phyloP scores from a whole-genome alignment of 1,140 invertebrate genomes.

The Pogonus chalceus region DNA sequence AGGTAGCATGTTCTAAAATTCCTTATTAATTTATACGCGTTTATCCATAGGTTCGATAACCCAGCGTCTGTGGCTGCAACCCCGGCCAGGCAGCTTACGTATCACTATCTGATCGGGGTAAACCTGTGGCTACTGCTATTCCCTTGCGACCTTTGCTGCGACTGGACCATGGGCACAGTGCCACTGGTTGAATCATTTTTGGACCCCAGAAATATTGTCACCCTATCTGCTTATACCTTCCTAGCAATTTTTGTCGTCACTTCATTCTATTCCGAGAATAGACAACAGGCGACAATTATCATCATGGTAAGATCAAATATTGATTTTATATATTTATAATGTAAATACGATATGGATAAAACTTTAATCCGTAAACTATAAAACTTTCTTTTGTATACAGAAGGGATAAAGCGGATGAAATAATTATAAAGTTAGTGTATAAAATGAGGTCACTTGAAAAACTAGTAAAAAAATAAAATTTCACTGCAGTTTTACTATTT shows the following conservation, averaged over 20 bases:
- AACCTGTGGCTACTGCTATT: constrained; percentile 85
- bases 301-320: constrained; percentile 62
- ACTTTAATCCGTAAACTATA: no score
- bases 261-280: constrained; percentile 54
- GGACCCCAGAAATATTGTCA: constrained; percentile 79
- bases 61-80: constrained; percentile 72
- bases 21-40: no score
- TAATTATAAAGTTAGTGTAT: no score
- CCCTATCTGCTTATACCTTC: constrained; percentile 57
- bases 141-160: constrained; percentile 86
- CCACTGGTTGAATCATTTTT: constrained; percentile 69
- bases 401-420: no score
- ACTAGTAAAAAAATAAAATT: no score
- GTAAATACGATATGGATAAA: no score
- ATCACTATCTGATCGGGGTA: constrained; percentile 83
- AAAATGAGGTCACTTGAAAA: no score
- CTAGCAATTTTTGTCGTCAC: constrained; percentile 52
- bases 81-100: constrained; percentile 79
- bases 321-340: constrained; percentile 6
- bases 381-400: no score
- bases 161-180: constrained; percentile 98
- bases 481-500: no score
- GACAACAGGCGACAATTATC: constrained; percentile 59
- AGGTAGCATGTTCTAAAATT: no score
- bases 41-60: constrained; percentile 91